Base-by-base conservation (phyloP, 2,797 vertebrate genomes). In the Chanos chanos region DNA sequence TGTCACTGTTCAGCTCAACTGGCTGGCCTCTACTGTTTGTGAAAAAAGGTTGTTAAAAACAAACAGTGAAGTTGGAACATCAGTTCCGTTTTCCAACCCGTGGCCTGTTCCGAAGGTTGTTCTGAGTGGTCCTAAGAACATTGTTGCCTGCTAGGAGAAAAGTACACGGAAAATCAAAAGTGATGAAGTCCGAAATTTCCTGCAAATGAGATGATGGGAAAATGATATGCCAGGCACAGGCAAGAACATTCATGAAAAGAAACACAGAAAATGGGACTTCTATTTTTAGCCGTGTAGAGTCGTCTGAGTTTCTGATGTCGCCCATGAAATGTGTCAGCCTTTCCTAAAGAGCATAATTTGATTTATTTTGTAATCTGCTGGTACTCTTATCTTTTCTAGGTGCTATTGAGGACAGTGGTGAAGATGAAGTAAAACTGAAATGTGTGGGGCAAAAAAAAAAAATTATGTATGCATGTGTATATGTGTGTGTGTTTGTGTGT, bases 201-300 rank as follows among this genome's bases (percentile, higher is more conserved):
- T 89, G 92, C 91, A 92, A 89, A 90, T 91, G 89, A 84, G 85
- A 87, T 89, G 88, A 89, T 91, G 86, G 89, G 89, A 89, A 92
- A 93, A 91, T 89, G 83, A 92, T 91, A 89, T 90, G 86, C 84
- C 83, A 81, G 73, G 77, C 81, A 81, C 53, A 62, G 64, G 78
- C 72, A 60, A 68, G 67, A 51, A 58, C 77, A 73, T 72, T 82
- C 81, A 86, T 85, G 81, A 87, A 85, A 83, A 81, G 77, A 82
- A 85, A 82, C 76, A 77, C 78, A 66, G 71, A 84, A 81, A 81
- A 78, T 51, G 45, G 57, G 54, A 45, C 39, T 69, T 77, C 81
- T 86, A 87, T 83, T 81, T 87, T 84, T 85, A 86, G 81, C 61
- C 18, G 47, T 55, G 63, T 70, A 33, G 57, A 55, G 5, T 40